These are phyloP conservation scores for Strix occidentalis DNA, from an alignment of 2,797 vertebrate genomes.

Conservation along the genomic window DNA sequence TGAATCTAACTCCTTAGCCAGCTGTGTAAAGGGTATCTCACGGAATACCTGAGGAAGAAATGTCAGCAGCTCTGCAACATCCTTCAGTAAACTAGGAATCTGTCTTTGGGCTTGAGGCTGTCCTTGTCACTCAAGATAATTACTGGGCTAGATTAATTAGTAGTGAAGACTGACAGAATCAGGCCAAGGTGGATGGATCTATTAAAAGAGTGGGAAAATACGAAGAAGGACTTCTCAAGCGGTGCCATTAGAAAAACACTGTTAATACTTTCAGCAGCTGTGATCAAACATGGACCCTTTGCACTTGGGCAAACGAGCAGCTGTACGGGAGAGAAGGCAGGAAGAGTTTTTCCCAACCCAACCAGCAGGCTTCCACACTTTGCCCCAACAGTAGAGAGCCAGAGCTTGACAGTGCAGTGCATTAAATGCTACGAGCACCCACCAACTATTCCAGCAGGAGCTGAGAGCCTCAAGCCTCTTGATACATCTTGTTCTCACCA, in stretches of 20 bases:
- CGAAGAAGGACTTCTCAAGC: background rate
- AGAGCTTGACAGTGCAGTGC: background rate
- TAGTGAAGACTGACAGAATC: background rate
- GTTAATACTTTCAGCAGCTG: background rate
- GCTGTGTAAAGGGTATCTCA: background rate
- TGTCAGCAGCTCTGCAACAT: background rate
- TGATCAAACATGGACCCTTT: background rate
- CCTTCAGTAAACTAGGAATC: background rate
- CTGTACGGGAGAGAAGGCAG: too few species aligned
- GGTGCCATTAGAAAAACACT: background rate
- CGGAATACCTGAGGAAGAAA: background rate
- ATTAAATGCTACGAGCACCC: background rate
- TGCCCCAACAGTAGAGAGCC: background rate
- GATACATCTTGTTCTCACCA: background rate
- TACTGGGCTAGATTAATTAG: too few species aligned
- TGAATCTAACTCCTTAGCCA: background rate
- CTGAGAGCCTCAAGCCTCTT: background rate
- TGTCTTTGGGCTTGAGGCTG: background rate
- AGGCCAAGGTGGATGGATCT: background rate
- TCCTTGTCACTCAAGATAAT: background rate
- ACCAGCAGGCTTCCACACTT: background rate
- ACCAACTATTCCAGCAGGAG: background rate
- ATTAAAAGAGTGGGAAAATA: background rate
- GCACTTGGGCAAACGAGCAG: background rate
- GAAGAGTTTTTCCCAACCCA: background rate